Conservation (phyloP, 2,888 invertebrate species). For the Cepaea hortensis region DNA sequence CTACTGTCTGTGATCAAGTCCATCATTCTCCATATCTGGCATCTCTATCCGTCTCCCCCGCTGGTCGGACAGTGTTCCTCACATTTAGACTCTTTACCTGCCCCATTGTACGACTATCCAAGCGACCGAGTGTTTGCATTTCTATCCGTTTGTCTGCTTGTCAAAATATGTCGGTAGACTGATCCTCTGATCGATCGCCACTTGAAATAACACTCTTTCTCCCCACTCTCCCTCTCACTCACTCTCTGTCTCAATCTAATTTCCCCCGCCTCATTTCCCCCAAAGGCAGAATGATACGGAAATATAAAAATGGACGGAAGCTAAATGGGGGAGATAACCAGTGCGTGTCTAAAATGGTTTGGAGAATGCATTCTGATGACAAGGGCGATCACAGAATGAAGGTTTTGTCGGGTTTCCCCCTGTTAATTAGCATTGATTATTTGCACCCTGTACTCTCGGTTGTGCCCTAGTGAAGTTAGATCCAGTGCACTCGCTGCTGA, state of each 20-base stretch:
- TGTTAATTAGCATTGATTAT: conserved; percentile 7
- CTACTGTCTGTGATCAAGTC: no score
- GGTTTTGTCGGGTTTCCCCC: not conserved
- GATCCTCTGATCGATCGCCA: no score
- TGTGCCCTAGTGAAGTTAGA: not conserved
- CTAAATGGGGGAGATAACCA: conserved; percentile 1
- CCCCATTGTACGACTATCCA: no score
- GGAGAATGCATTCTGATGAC: conserved; percentile 5
- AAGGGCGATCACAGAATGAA: conserved; percentile 3
- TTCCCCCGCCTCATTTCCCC: not conserved
- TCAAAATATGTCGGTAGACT: no score
- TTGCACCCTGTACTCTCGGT: not conserved
- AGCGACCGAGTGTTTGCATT: no score
- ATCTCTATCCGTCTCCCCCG: no score
- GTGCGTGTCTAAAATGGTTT: not conserved
- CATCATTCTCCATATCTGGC: no score
- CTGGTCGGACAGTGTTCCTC: no score
- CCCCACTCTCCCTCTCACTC: not conserved
- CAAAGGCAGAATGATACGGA: not conserved
- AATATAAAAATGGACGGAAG: no score
- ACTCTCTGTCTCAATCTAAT: not conserved
- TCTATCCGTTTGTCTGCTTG: no score
- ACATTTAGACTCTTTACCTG: no score
- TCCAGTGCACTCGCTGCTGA: not conserved
- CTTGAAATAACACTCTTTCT: not conserved